These are phyloP conservation scores for Ommatoiulus sabulosus DNA, from an alignment of 2,888 invertebrate species.

Conservation along the genomic window DNA sequence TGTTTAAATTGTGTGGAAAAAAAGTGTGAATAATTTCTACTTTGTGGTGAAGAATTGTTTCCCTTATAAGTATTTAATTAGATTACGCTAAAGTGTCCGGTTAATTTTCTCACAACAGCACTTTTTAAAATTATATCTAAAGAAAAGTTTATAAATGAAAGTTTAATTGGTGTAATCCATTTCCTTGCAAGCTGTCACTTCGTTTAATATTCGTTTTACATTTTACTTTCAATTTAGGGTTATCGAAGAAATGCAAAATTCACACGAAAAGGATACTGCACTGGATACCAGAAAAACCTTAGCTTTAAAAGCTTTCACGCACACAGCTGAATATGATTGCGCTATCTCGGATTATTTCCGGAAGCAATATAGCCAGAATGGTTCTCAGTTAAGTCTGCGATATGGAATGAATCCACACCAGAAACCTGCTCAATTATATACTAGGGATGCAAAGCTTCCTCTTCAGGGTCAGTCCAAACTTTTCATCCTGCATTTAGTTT, in stretches of 20 bases:
- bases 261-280: constrained; percentile 77
- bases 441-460: constrained; percentile 82
- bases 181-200: no score
- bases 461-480: constrained; percentile 72
- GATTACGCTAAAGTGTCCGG: no score
- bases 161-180: no score
- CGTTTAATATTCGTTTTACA: no score
- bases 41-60: no score
- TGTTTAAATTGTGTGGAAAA: no score
- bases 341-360: constrained; percentile 97
- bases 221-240: constrained; percentile 68
- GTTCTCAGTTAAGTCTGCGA: constrained; percentile 84
- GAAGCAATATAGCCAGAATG: constrained; percentile 82
- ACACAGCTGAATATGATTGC: constrained; percentile 93
- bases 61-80: no score
- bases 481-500: background rate
- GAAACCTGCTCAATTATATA: constrained; percentile 93
- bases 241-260: constrained; percentile 77
- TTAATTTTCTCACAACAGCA: no score
- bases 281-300: constrained; percentile 76
- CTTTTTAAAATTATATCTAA: no score
- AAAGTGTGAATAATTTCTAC: no score
- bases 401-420: constrained; percentile 99
- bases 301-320: constrained; percentile 82
- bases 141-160: no score